Conservation (phyloP, 1,140 invertebrate species). For the Pectinophora gossypiella region DNA sequence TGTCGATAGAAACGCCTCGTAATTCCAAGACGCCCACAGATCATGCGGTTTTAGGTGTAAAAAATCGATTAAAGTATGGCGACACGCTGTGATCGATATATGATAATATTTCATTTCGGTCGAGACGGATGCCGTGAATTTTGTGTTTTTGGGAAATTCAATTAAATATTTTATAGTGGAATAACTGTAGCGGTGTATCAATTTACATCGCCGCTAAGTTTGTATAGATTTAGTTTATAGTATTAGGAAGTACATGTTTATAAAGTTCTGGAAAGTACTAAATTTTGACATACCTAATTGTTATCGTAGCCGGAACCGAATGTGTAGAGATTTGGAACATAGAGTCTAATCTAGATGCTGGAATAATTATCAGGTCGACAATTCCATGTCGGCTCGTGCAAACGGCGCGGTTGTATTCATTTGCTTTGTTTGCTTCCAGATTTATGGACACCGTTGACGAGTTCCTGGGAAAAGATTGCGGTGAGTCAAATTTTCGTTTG, state of each 20-base stretch:
- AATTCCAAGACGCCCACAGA: constrained; percentile 60
- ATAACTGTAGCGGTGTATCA: constrained; percentile 52
- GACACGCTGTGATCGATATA: constrained; percentile 70
- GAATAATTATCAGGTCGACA: no score
- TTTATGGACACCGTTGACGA: constrained; percentile 52
- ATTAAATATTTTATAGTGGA: constrained; percentile 58
- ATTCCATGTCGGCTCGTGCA: not conserved
- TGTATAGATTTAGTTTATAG: no score
- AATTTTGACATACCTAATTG: no score
- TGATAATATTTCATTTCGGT: constrained; percentile 64
- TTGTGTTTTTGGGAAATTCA: constrained; percentile 67
- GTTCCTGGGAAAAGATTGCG: constrained; percentile 42
- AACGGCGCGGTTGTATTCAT: constrained; percentile 11
- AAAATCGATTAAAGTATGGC: constrained; percentile 71
- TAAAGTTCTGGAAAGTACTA: no score
- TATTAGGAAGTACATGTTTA: no score
- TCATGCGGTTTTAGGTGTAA: constrained; percentile 73
- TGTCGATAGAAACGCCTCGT: constrained; percentile 64
- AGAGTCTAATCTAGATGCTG: no score
- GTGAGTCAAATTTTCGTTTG: constrained; percentile 49
- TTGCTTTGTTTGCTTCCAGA: constrained; percentile 45
- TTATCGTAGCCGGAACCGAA: no score
- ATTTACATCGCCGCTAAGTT: constrained; percentile 52
- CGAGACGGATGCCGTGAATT: constrained; percentile 55
- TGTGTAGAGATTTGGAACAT: no score